phyloP scores from a whole-genome alignment of 2,113 vertebrate species.

The Alexandromys fortis region DNA sequence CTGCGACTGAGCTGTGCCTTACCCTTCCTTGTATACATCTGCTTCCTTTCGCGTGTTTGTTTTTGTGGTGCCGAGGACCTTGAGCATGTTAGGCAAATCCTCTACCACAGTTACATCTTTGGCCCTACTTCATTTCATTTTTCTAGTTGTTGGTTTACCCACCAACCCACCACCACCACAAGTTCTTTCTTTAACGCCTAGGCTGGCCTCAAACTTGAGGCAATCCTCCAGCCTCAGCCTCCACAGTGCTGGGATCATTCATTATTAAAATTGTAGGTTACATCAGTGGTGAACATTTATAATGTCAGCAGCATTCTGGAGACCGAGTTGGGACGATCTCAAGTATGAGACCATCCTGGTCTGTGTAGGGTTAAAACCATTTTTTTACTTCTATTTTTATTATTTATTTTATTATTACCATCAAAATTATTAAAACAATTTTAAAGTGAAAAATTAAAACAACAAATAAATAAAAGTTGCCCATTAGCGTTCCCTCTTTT shows the following conservation, averaged over 20 bases:
- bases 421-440: neutral
- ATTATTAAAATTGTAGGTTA: neutral
- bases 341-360: neutral
- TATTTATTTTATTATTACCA: neutral
- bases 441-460: neutral
- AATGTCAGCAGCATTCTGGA: neutral
- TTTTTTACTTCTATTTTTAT: neutral
- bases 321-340: neutral
- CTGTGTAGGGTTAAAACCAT: neutral
- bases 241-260: neutral
- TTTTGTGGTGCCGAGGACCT: neutral
- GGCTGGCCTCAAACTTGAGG: neutral
- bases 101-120: neutral
- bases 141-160: neutral
- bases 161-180: no score
- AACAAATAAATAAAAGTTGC: neutral
- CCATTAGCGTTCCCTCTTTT: neutral
- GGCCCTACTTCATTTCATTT: neutral
- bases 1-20: neutral
- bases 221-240: neutral
- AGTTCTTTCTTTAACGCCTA: neutral
- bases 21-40: neutral
- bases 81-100: no score
- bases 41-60: neutral
- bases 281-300: neutral